Percentiles rank a stretch among this genome's conserved stretches.
Evolutionary conservation across 30 jellyfish, hydroid and myxozoan species (phyloP).

Genomic region (Aurelia aurita complex sp. Pacific): DNA sequence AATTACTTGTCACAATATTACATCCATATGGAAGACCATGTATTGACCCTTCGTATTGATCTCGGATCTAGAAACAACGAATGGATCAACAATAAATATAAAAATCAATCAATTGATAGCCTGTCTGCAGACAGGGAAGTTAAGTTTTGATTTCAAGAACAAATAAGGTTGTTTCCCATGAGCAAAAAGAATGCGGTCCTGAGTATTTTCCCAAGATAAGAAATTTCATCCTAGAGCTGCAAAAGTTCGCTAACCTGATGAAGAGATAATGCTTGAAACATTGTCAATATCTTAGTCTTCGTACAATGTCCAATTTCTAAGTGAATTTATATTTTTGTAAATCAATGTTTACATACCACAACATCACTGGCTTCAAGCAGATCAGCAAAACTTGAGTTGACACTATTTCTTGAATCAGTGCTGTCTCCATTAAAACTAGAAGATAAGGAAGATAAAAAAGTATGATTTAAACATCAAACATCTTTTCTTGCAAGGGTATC

Average conservation of each 20-base stretch:
- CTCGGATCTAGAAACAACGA: slow-evolving; percentile 65
- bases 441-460: background rate
- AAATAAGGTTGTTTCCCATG: no score
- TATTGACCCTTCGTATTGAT: slow-evolving; percentile 77
- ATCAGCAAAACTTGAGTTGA: slow-evolving; percentile 92
- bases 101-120: no score
- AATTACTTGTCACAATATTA: slow-evolving; percentile 83
- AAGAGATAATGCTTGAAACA: no score
- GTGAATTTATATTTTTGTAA: background rate
- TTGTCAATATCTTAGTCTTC: no score
- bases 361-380: slow-evolving; percentile 89
- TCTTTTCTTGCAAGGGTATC: no score
- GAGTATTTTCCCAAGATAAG: no score
- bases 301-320: no score
- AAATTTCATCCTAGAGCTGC: background rate
- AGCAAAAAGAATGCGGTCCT: no score
- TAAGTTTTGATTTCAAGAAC: no score
- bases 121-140: no score
- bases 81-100: no score
- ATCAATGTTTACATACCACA: slow-evolving; percentile 50
- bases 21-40: slow-evolving; percentile 64
- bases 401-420: slow-evolving; percentile 60
- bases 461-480: no score
- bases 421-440: slow-evolving; percentile 39
- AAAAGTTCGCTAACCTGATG: background rate